Conservation (phyloP, 2,113 vertebrate species). For the Myotis yumanensis region DNA sequence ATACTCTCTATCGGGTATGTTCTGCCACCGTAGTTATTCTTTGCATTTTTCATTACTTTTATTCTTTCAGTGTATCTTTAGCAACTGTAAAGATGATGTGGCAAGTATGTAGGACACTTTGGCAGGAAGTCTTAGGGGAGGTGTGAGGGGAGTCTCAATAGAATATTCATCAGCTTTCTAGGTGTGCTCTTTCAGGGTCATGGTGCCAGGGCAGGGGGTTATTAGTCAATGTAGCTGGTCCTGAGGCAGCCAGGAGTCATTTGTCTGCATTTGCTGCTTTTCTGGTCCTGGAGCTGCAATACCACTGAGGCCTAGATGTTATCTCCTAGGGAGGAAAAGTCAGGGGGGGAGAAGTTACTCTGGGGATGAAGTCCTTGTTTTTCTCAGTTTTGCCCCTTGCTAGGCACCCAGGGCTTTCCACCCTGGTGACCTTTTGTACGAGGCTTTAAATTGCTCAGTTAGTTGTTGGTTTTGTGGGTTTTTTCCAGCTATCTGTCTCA, state of each 20-base stretch:
- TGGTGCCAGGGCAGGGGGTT: not conserved
- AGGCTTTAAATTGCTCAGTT: not conserved
- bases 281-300: not conserved
- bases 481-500: no score
- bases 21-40: slow-evolving; percentile 2
- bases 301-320: not conserved
- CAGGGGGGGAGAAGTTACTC: not conserved
- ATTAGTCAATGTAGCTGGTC: not conserved
- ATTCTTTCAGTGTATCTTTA: not conserved
- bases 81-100: not conserved
- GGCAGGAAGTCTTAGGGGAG: not conserved
- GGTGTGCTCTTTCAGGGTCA: not conserved
- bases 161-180: not conserved
- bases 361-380: not conserved
- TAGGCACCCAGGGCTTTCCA: not conserved
- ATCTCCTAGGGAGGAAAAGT: not conserved
- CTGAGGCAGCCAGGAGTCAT: no score
- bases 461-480: no score
- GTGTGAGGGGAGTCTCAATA: not conserved
- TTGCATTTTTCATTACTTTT: not conserved
- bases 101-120: not conserved
- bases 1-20: not conserved
- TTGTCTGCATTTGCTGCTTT: no score
- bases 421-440: not conserved
- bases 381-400: not conserved